phyloP scores from a whole-genome alignment of 2,797 vertebrate genomes.

The Cynodonichthys magdalenae region DNA sequence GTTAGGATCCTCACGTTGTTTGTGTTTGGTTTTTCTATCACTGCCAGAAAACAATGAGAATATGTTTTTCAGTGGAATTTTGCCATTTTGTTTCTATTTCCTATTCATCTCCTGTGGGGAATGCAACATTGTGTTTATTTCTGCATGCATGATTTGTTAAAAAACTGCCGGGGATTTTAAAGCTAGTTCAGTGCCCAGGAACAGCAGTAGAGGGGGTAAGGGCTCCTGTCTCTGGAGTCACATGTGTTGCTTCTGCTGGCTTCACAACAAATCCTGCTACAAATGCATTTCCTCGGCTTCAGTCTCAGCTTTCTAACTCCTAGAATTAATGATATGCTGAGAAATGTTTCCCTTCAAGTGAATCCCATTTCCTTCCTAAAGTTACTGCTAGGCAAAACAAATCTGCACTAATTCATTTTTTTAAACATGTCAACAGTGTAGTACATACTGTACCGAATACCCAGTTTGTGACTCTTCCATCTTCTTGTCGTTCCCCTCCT shows the following conservation, averaged over 20 bases:
- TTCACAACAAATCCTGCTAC: conserved; percentile 31
- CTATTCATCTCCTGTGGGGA: conserved; percentile 9
- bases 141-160: conserved; percentile 26
- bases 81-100: conserved; percentile 31
- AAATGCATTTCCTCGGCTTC: conserved; percentile 20
- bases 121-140: conserved; percentile 24
- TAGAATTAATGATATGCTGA: conserved; percentile 36
- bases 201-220: conserved; percentile 26
- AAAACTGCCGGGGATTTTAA: conserved; percentile 21
- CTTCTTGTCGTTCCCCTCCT: background rate
- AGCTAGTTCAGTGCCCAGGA: conserved; percentile 20
- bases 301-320: conserved; percentile 18
- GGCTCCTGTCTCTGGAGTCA: conserved; percentile 36
- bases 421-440: conserved; percentile 11
- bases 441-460: background rate
- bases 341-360: conserved; percentile 32
- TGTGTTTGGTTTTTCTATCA: conserved; percentile 13
- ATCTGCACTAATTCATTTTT: conserved; percentile 20
- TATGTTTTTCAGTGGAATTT: conserved; percentile 19
- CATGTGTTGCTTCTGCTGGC: conserved; percentile 30
- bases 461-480: conserved; percentile 15
- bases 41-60: conserved; percentile 4
- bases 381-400: conserved; percentile 13
- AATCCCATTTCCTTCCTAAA: conserved; percentile 26
- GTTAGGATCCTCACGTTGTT: conserved; percentile 11